Conservation (phyloP, 1,140 invertebrate genomes). For the Zaprionus capensis region DNA sequence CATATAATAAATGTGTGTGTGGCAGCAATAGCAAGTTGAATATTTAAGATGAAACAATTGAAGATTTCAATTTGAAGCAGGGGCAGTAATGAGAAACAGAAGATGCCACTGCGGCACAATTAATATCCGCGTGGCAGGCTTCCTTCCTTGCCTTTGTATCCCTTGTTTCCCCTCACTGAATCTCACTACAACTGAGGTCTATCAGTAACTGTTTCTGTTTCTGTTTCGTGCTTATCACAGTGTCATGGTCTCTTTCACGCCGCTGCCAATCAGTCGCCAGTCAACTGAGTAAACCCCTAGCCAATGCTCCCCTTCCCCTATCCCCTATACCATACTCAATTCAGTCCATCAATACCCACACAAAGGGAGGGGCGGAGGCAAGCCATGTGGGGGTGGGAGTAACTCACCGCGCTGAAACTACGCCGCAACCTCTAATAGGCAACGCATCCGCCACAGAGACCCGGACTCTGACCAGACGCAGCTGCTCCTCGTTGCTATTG, state of each 20-base stretch:
- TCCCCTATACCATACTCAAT: neutral
- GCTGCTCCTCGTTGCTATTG: conserved; percentile 43
- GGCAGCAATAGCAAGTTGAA: neutral
- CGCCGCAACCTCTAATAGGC: conserved; percentile 71
- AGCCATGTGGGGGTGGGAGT: neutral
- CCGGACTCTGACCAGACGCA: conserved; percentile 39
- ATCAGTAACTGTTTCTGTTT: conserved; percentile 10
- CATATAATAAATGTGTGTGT: neutral
- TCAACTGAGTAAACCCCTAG: conserved; percentile 16
- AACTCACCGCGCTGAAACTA: conserved; percentile 49
- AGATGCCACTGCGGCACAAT: neutral
- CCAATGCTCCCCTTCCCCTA: neutral
- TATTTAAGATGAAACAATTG: neutral
- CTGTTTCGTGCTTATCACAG: conserved; percentile 27
- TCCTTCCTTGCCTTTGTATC: neutral
- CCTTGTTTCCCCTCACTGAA: neutral
- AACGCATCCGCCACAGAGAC: conserved; percentile 47
- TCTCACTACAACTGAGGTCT: neutral
- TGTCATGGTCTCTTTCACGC: conserved; percentile 26
- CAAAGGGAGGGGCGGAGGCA: neutral
- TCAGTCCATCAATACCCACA: conserved; percentile 10
- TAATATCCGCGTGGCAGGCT: neutral
- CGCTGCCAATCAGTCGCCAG: conserved; percentile 41
- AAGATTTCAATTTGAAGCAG: no score
- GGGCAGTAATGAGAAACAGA: no score